phyloP scores from a whole-genome alignment of 2,888 invertebrate genomes.

The Steromphala cineraria region DNA sequence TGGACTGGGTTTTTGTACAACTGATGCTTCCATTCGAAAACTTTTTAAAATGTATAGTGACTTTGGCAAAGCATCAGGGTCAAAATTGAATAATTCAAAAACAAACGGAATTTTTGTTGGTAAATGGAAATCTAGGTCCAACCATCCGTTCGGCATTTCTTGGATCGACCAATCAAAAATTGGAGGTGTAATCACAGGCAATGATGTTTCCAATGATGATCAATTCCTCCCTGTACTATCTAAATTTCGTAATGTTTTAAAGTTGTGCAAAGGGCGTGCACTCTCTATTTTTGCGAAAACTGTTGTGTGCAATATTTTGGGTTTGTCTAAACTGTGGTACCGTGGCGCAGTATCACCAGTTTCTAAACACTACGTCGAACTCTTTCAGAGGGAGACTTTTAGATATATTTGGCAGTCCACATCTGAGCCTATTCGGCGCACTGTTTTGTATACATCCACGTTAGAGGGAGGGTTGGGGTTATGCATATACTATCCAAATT shows the following conservation, averaged over 20 bases:
- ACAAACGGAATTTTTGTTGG: constrained; percentile 11
- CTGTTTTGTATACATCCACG: neutral
- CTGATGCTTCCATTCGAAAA: neutral
- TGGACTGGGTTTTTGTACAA: constrained; percentile 19
- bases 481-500: neutral
- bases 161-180: constrained; percentile 39
- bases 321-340: neutral
- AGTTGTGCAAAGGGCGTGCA: constrained; percentile 24
- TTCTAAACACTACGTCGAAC: neutral
- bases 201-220: constrained; percentile 26
- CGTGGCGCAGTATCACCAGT: neutral
- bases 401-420: neutral
- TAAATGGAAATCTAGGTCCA: constrained; percentile 13
- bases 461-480: neutral
- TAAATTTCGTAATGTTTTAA: constrained; percentile 31
- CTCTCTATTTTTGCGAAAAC: constrained; percentile 30
- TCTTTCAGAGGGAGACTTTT: neutral
- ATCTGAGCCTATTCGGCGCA: constrained; percentile 12
- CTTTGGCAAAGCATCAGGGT: constrained; percentile 13
- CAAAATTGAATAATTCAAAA: constrained; percentile 22
- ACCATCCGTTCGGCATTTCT: constrained; percentile 28
- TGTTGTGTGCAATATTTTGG: constrained; percentile 2
- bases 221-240: constrained; percentile 29
- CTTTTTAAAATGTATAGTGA: neutral
- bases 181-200: constrained; percentile 35